Base-by-base conservation (phyloP, 2,797 vertebrate genomes). In the Parauchenoglanis ngamensis region DNA sequence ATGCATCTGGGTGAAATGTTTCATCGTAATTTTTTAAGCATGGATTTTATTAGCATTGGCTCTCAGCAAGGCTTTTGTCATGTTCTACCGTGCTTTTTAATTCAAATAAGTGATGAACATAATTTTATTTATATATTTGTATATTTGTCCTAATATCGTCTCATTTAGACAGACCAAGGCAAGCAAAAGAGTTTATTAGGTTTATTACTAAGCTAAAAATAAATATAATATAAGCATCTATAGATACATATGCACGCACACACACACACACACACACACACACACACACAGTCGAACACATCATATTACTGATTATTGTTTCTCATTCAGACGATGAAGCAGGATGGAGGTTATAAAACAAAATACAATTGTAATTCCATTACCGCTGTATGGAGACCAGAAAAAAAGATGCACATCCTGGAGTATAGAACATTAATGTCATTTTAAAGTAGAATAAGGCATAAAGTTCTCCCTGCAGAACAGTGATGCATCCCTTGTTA, bases 261-360 rank as follows among this genome's bases (percentile, higher is more conserved):
- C 54, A 89, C 86, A 73, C 28, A 57, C 76, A 89, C 78, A 85
- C 63, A 85, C 6, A 63, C n/a, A 80, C 10, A 76, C 67, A 70
- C 49, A 82, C 23, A 25, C 19, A 19, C 75, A 82, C 40, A 73
- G 49, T 44, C 52, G 59, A 31, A 31, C 23, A 63, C 28, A 84
- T 44, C 31, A 63, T 23, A 89, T 40, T 44, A 44, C 4, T 88
- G 49, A 63, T 63, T 73, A 65, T 85, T 28, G 54, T n/a, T 40
- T 63, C 57, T 52, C 46, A 40, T 80, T 80, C 57, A n/a, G 84
- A 65, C 31, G 21, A 78, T 76, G 75, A 31, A 70, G 19, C 68
- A 1, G 28, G 79, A 76, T 83, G 54, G 44, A 56, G 73, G 75
- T 85, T 88, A 75, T 83, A 85, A 83, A 28, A 82, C 57, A 44